Base-by-base conservation (phyloP, 2,888 invertebrate genomes). In the Perizoma flavofasciatum region DNA sequence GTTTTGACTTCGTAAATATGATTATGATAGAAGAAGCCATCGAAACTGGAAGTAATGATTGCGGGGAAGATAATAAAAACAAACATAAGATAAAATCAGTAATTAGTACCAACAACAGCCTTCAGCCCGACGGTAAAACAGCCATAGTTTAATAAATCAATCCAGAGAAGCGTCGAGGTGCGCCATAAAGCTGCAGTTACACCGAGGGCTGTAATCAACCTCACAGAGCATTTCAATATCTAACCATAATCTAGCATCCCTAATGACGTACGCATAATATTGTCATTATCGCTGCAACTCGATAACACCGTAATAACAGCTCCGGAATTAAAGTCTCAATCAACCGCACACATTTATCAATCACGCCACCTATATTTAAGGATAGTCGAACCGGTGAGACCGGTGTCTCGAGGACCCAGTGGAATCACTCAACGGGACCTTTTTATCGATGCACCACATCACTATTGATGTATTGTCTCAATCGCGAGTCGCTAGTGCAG, bases 301-400 rank as follows among this genome's bases (percentile, higher is more conserved):
- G 84, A 81, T 83, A 85, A 78, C 82, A 74, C 73, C 63, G 75
- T 81, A 80, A 82, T 81, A 79, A 76, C 72, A 63, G 65, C 67
- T 53, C 61, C 40, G 62, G 79, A 78, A 82, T 83, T 80, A 75
- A 85, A 78, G 82, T 85, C 86, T 86, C 85, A 86, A 87, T 86
- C 85, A 79, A 75, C 71, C 63, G 70, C 70, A 68, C 68, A 76
- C 77, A 75, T 81, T 83, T 85, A 86, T 86, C 84, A 86, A 83
- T 83, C 81, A 81, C 71, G 58, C 67, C 66, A 71, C 69, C 70
- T 72, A 72, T 76, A 73, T 77, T 77, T 81, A 77, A 77, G 73
- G 67, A 69, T 68, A 58, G 37, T 22, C 22, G 67, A 74, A 79
- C 78, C 77, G 74, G 78, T 73, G 68, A 57, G 63, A 75, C 75